Base-by-base conservation (phyloP, 2,888 invertebrate species). In the Eristalis pertinax region DNA sequence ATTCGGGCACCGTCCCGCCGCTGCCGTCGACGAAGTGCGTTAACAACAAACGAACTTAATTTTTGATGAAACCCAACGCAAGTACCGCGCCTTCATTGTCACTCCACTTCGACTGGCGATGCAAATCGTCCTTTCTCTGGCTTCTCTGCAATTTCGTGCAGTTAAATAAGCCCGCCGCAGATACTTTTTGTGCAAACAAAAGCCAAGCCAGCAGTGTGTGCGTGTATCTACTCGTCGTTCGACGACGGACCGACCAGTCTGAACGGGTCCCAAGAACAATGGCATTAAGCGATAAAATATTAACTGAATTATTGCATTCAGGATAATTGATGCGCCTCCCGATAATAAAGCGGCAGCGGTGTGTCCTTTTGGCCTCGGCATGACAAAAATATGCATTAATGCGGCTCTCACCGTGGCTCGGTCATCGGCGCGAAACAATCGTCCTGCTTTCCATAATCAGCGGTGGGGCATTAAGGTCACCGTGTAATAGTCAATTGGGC, bases 241-340 rank as follows among this genome's bases (percentile, higher is more conserved):
- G 50, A 8, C 8, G 19, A 19, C 8, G 8, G 19, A 22, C 2
- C 50, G 19, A n/a, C 5, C 8, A 8, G 19, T 8, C 50, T 19
- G 50, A 38, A 19, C 50, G 19, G 19, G 8, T 32, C 32, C 32
- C 60, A 60, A 68, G 67, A 74, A 85, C 81, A 85, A 81, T 85
- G 73, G 81, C 81, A 81, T 81, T 77, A 81, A 77, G 76, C 68
- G 73, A 85, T 81, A 67, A 77, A 85, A 85, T 80, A 85, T 80
- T 80, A 76, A 76, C 62, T 80, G 70, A 76, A 70, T 75, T 70
- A 85, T 81, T 85, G 70, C 70, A 63, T 77, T 73, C 68, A 73
- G 58, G 77, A 85, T 85, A 81, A 81, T 76, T 81, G 72, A 85
- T 85, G 68, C 29, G 81, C 76, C 85, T 64, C 73, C 64, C 73